phyloP scores from a whole-genome alignment of 2,888 invertebrate genomes.

The Athalia cordata region DNA sequence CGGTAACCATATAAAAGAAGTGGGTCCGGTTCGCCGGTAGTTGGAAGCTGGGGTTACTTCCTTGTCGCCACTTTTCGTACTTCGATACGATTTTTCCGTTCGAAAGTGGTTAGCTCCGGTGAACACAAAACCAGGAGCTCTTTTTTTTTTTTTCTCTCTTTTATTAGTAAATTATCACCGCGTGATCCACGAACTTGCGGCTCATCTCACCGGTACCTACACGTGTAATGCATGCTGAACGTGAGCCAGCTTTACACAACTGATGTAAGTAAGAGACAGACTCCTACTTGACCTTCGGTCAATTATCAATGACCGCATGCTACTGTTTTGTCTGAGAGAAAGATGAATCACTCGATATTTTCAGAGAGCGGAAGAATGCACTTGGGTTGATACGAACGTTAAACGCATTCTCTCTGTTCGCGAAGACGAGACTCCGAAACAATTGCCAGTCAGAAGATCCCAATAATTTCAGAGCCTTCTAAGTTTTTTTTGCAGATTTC shows the following conservation, averaged over 20 bases:
- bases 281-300: constrained; percentile 37
- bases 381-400: neutral
- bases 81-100: constrained; percentile 34
- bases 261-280: neutral
- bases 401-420: neutral
- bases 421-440: too few relatives aligned
- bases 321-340: neutral
- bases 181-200: neutral
- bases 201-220: too few relatives aligned
- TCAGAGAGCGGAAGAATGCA: neutral
- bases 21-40: constrained; percentile 30
- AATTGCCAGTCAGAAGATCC: too few relatives aligned
- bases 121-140: neutral
- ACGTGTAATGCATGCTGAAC: too few relatives aligned
- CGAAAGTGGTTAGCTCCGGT: constrained; percentile 31
- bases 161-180: neutral
- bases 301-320: constrained; percentile 33
- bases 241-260: too few relatives aligned
- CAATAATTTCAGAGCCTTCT: too few relatives aligned
- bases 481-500: too few relatives aligned
- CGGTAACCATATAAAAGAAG: constrained; percentile 38
- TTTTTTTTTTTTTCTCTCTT: too few relatives aligned
- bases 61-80: constrained; percentile 28
- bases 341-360: constrained; percentile 22
- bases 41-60: constrained; percentile 15